Conservation (phyloP, 2,797 vertebrate genomes). For the Rhincodon typus region DNA sequence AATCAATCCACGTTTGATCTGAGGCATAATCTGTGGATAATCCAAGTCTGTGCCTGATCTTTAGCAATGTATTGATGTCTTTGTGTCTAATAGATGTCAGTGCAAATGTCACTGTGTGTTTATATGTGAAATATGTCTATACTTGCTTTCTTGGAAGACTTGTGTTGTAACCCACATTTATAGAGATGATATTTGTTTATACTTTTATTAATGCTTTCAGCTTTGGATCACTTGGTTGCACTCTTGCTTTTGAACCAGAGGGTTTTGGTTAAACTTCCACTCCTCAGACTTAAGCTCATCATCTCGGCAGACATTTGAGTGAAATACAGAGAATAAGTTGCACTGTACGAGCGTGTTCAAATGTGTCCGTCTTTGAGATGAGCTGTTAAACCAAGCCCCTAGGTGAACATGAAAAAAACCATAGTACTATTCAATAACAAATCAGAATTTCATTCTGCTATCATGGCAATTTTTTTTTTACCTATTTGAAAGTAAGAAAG, state of each 20-base stretch:
- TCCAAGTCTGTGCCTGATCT: neutral
- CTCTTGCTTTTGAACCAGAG: neutral
- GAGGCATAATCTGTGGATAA: slow-evolving; percentile 13
- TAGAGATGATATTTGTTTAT: neutral
- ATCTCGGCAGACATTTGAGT: neutral
- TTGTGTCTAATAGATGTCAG: neutral
- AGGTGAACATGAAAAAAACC: neutral
- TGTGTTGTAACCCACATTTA: neutral
- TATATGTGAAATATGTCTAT: neutral
- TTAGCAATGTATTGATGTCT: neutral
- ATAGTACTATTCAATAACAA: neutral
- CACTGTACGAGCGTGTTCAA: neutral
- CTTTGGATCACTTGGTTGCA: neutral
- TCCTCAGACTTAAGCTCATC: neutral
- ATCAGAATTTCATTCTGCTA: too few species aligned
- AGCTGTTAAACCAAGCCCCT: neutral
- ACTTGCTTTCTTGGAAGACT: neutral
- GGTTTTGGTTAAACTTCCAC: neutral
- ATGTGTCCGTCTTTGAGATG: neutral
- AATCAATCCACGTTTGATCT: slow-evolving; percentile 25
- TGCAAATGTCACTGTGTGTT: neutral
- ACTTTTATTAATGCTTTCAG: neutral
- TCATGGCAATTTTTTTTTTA: neutral
- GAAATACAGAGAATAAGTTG: neutral
- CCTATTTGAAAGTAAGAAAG: neutral